Evolutionary conservation across 2,797 vertebrate genomes (phyloP).

Genomic region (Gymnoscopelus microlampas): DNA sequence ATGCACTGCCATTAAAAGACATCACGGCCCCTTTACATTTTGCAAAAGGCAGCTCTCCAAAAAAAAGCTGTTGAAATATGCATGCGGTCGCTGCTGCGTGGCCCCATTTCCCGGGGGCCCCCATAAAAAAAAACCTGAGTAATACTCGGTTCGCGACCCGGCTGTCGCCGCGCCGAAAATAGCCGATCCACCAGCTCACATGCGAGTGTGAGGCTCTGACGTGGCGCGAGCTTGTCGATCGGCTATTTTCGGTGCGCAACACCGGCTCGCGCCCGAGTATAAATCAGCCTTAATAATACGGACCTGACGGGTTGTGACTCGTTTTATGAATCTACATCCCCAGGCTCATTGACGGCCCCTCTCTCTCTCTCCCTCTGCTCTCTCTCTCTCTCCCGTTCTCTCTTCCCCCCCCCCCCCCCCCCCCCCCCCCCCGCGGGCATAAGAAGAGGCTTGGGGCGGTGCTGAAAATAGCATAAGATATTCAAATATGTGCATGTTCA

Average conservation of each 20-base stretch:
- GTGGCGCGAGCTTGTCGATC: too few species aligned
- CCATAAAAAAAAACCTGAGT: too few species aligned
- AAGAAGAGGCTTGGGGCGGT: constrained; percentile 56
- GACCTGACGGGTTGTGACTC: constrained; percentile 66
- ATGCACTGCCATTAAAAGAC: too few species aligned
- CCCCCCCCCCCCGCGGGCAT: constrained; percentile 61
- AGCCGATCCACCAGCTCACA: too few species aligned
- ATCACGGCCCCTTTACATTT: too few species aligned
- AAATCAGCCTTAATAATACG: background rate
- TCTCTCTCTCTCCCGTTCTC: constrained; percentile 13
- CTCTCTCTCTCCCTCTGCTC: constrained; percentile 52
- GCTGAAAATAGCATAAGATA: constrained; percentile 75
- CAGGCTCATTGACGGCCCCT: constrained; percentile 47
- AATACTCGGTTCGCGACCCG: too few species aligned
- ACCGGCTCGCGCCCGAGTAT: too few species aligned
- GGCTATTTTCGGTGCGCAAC: too few species aligned
- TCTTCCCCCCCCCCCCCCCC: constrained; percentile 37
- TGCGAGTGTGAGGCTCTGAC: too few species aligned
- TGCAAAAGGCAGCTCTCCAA: too few species aligned
- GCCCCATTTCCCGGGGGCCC: constrained; percentile 57
- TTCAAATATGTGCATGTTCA: constrained; percentile 73
- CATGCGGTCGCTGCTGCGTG: constrained; percentile 52
- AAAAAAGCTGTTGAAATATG: constrained; percentile 64
- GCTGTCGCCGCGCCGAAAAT: too few species aligned
- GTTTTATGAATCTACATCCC: constrained; percentile 66